phyloP scores from a whole-genome alignment of 2,797 vertebrate genomes.

The Ptychadena robeensis region DNA sequence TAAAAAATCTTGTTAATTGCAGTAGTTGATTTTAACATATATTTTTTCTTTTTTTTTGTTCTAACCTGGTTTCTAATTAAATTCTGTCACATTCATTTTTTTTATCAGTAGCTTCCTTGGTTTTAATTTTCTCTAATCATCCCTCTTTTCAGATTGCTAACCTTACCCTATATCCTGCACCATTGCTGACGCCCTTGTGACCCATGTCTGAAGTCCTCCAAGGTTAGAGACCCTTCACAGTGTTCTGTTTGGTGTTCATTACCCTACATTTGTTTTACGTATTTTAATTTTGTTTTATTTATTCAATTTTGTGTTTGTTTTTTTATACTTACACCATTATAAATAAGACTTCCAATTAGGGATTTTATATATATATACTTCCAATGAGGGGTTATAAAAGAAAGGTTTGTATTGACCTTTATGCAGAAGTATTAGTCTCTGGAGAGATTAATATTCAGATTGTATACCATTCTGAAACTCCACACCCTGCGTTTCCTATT shows the following conservation, averaged over 20 bases:
- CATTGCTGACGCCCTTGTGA: slow-evolving; percentile 74
- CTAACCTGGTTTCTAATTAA: slow-evolving; percentile 34
- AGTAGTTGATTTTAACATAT: neutral
- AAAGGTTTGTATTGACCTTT: neutral
- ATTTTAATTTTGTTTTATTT: slow-evolving; percentile 8
- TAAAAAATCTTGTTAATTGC: neutral
- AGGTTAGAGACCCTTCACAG: slow-evolving; percentile 77
- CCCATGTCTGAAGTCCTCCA: slow-evolving; percentile 83
- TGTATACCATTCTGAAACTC: no score
- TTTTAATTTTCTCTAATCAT: slow-evolving; percentile 77
- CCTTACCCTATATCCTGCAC: slow-evolving; percentile 77
- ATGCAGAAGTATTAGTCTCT: no score
- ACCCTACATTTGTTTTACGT: slow-evolving; percentile 21
- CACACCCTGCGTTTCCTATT: no score
- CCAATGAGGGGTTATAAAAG: neutral
- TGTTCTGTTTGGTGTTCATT: slow-evolving; percentile 63
- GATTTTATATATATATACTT: neutral
- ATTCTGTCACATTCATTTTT: slow-evolving; percentile 20
- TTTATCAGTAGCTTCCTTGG: slow-evolving; percentile 64
- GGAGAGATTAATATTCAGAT: no score
- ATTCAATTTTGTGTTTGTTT: neutral
- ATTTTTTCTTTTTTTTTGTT: neutral
- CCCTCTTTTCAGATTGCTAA: slow-evolving; percentile 81
- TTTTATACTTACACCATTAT: neutral
- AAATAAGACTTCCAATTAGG: neutral